phyloP scores from a whole-genome alignment of 2,113 vertebrate genomes.

The Lophura nycthemera region DNA sequence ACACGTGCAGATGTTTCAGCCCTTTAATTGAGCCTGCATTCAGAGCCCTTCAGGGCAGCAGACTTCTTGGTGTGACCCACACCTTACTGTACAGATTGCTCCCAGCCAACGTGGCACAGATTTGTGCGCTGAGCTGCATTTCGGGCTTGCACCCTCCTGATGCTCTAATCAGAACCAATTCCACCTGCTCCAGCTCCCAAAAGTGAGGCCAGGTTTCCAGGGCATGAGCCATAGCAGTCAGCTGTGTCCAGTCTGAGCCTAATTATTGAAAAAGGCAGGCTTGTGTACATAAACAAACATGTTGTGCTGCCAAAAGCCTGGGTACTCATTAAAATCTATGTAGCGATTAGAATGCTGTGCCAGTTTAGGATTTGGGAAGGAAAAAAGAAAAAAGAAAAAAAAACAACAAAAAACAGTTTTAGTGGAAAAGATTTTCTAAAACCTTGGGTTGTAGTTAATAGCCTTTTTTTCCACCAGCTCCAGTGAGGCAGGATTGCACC shows the following conservation, averaged over 20 bases:
- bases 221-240: rapidly evolving
- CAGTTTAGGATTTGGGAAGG: neutral
- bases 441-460: neutral
- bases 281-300: rapidly evolving
- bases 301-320: rapidly evolving
- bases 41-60: neutral
- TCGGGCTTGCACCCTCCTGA: rapidly evolving
- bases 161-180: rapidly evolving
- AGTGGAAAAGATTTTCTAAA: neutral
- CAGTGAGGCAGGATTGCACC: rapidly evolving
- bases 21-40: neutral
- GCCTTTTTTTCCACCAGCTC: neutral
- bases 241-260: rapidly evolving
- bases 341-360: rapidly evolving
- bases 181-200: neutral
- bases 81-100: neutral
- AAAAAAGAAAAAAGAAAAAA: neutral
- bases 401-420: neutral
- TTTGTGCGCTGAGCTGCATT: rapidly evolving
- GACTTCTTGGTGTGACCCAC: neutral
- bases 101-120: neutral
- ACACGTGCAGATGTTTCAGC: neutral
- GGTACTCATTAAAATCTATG: neutral
- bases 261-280: neutral
- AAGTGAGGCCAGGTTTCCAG: rapidly evolving